Conservation (phyloP, 2,797 vertebrate genomes). For the Octomys mimax region DNA sequence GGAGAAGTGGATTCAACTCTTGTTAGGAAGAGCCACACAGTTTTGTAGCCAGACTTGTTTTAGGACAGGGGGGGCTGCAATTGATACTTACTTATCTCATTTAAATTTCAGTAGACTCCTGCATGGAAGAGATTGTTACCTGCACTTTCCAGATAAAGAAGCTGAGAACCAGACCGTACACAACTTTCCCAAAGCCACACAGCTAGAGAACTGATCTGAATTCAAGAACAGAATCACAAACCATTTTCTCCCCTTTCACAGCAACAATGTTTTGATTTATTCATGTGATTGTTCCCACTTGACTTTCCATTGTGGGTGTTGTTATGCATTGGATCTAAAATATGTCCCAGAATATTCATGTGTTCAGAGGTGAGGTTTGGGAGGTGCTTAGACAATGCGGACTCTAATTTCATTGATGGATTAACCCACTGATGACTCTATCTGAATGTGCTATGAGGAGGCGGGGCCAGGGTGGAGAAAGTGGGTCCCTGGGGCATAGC, state of each 20-base stretch:
- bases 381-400: not conserved
- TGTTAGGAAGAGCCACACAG: not conserved
- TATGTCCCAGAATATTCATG: not conserved
- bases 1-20: not conserved
- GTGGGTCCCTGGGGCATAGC: not conserved
- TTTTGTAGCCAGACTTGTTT: not conserved
- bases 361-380: not conserved
- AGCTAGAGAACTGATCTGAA: not conserved
- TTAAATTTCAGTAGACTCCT: not conserved
- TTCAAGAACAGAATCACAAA: not conserved
- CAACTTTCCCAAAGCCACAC: not conserved
- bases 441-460: not conserved
- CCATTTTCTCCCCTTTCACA: not conserved
- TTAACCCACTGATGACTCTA: not conserved
- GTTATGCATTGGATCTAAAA: not conserved
- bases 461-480: not conserved
- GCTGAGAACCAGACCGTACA: not conserved
- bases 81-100: not conserved
- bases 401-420: not conserved
- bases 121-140: not conserved
- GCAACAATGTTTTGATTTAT: not conserved
- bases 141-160: not conserved
- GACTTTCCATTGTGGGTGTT: too few relatives aligned
- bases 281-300: not conserved
- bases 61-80: not conserved